Percentiles rank a stretch among this genome's conserved stretches.
Conservation (phyloP, 2,113 vertebrate species). For the Sinocyclocheilus grahami region DNA sequence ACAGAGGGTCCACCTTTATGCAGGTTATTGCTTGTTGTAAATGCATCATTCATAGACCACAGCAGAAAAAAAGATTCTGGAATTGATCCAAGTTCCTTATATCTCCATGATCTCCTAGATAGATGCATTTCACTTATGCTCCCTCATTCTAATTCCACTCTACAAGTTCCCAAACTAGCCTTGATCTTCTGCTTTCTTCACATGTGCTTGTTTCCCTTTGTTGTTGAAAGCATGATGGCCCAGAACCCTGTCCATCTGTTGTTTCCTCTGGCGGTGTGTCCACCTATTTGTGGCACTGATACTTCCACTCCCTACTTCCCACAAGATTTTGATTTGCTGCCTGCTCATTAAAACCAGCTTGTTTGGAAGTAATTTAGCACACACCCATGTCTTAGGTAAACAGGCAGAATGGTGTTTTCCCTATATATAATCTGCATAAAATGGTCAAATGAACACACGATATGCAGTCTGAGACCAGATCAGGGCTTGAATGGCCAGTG, state of each 20-base stretch:
- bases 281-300: background rate
- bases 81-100: background rate
- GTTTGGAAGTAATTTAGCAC: background rate
- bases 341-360: background rate
- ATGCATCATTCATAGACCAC: background rate
- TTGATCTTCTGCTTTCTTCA: background rate
- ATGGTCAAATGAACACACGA: background rate
- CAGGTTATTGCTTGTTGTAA: slow-evolving; percentile 7
- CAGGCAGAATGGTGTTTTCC: background rate
- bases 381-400: background rate
- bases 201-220: background rate
- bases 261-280: background rate
- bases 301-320: background rate
- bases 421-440: background rate
- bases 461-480: background rate
- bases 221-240: background rate
- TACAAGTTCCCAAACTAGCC: background rate
- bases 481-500: background rate
- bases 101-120: background rate
- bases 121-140: too few relatives aligned
- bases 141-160: background rate
- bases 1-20: background rate
- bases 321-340: background rate
- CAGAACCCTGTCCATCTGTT: background rate
- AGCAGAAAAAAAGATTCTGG: background rate